Percentiles rank a stretch among this genome's conserved stretches.
These are phyloP conservation scores for Drosophila nigricruria DNA, from an alignment of 2,888 invertebrate genomes.

Conservation along the genomic window DNA sequence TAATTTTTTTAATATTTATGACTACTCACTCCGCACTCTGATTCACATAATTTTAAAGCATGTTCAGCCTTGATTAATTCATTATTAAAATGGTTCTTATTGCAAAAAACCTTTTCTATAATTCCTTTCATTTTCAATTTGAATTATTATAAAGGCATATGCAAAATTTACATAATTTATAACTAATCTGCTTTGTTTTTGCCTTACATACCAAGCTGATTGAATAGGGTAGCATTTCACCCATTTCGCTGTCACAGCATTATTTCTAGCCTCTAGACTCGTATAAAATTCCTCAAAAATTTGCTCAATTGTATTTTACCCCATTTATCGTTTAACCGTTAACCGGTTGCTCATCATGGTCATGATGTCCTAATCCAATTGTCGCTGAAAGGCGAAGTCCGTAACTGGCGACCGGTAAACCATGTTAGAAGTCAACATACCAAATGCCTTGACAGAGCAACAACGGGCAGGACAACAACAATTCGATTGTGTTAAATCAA, in stretches of 20 bases:
- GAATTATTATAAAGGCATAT: neutral
- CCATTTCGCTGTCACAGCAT: neutral
- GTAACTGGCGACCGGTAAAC: slow-evolving; percentile 25
- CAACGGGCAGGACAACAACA: slow-evolving; percentile 22
- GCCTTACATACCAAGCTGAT: neutral
- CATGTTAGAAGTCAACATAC: slow-evolving; percentile 35
- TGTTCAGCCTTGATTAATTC: neutral
- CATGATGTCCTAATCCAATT: slow-evolving; percentile 70
- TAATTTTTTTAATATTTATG: no score
- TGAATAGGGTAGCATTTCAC: neutral
- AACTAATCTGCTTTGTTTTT: neutral
- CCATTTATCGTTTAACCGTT: slow-evolving; percentile 28
- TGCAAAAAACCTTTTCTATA: neutral
- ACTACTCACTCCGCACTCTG: no score
- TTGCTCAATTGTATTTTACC: slow-evolving; percentile 44
- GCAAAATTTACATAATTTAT: neutral
- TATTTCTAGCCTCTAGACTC: slow-evolving; percentile 7
- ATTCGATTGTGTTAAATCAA: slow-evolving; percentile 79
- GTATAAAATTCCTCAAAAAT: slow-evolving; percentile 26
- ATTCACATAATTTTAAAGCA: no score
- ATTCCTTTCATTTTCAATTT: neutral
- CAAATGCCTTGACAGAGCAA: slow-evolving; percentile 53
- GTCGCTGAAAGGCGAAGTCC: slow-evolving; percentile 56
- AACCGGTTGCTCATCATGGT: slow-evolving; percentile 33
- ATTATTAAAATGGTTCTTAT: neutral